These are phyloP conservation scores for Pycnonotus jocosus DNA, from an alignment of 2,113 vertebrate species.

Conservation along the genomic window DNA sequence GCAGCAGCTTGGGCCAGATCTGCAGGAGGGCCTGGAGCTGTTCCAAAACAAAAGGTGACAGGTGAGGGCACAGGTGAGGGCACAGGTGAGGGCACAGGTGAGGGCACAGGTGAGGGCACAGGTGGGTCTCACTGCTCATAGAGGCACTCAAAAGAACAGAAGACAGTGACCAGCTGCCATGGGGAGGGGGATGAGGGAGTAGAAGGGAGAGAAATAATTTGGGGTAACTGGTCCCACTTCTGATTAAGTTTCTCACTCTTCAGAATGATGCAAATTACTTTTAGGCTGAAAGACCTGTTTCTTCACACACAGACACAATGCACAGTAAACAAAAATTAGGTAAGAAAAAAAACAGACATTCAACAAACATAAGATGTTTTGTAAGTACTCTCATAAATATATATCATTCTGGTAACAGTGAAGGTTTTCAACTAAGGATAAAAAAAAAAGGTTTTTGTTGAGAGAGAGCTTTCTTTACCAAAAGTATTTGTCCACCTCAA, in stretches of 20 bases:
- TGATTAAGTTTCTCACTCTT: background rate
- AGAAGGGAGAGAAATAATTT: background rate
- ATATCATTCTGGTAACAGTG: background rate
- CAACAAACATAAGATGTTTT: background rate
- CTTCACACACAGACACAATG: background rate
- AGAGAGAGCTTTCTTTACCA: background rate
- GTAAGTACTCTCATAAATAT: background rate
- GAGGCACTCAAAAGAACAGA: background rate
- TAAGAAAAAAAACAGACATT: background rate
- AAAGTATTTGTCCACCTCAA: background rate
- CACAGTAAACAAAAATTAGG: background rate
- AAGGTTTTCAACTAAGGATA: background rate
- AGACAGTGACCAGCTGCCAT: background rate
- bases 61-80: background rate
- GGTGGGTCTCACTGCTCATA: background rate
- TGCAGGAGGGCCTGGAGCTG: slow-evolving; percentile 96
- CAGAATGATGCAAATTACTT: background rate
- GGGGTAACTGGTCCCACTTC: background rate
- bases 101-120: background rate
- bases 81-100: background rate
- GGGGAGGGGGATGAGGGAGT: accelerated
- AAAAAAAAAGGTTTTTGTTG: background rate
- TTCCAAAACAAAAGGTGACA: background rate
- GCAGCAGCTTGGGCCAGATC: slow-evolving; percentile 93
- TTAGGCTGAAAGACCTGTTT: background rate